phyloP scores from a whole-genome alignment of 1,140 invertebrate species.

The Oncopodura yosiiana region DNA sequence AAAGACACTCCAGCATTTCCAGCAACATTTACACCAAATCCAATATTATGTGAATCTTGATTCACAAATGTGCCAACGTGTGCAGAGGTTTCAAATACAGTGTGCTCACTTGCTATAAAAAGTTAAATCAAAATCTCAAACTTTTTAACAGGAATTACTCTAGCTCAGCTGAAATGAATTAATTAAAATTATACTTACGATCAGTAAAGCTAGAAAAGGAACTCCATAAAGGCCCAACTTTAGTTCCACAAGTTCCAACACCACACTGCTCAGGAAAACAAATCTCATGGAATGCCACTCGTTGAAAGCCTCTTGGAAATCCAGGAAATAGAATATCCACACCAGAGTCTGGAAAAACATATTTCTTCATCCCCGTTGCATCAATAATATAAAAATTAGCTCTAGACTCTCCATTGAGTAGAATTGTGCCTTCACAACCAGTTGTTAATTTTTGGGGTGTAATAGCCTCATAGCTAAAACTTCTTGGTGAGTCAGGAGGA shows the following conservation, averaged over 20 bases:
- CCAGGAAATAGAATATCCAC: slow-evolving; percentile 18
- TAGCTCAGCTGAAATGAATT: too few species aligned
- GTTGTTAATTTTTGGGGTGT: neutral
- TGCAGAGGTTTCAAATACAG: too few species aligned
- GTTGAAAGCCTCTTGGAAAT: slow-evolving; percentile 4
- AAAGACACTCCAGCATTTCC: neutral
- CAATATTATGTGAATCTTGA: too few species aligned
- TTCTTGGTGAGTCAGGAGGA: too few species aligned
- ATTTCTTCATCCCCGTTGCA: neutral
- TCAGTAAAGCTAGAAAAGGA: neutral
- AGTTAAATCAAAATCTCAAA: too few species aligned
- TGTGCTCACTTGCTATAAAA: too few species aligned
- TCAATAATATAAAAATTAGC: slow-evolving; percentile 7
- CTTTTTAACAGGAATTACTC: too few species aligned
- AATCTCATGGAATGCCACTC: slow-evolving; percentile 22
- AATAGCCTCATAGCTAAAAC: neutral
- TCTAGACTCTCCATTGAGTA: slow-evolving; percentile 2
- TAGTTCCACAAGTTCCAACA: slow-evolving; percentile 10
- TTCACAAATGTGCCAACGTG: too few species aligned
- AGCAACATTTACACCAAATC: too few species aligned
- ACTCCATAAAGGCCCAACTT: slow-evolving; percentile 12
- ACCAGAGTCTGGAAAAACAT: neutral
- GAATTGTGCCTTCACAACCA: slow-evolving; percentile 1
- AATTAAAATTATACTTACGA: too few species aligned
- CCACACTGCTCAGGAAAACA: slow-evolving; percentile 25